Evolutionary conservation across 2,113 vertebrate genomes (phyloP), one percentile per base, ranked within the genome.

Genomic region (Smithornis capensis): DNA sequence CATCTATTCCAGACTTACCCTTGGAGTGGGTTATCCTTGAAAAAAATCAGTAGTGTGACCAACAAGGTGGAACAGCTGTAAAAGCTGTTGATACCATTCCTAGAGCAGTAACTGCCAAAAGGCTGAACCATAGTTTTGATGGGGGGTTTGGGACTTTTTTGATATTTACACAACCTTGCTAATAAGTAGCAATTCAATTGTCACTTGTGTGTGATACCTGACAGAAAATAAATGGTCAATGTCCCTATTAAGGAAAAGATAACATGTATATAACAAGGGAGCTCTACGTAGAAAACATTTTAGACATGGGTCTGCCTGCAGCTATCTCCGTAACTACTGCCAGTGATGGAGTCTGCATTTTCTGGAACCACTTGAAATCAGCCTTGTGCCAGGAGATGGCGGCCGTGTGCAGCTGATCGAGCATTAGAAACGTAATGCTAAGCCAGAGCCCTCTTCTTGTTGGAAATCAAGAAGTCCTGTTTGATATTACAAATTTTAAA

Each of bases 341-440:
- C 25, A 3, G 14, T 27, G 49, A 6, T 3, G 25, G 37, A 52
- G 9, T 5, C 42, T 17, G 33, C 14, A 1, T 12, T 28, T 47
- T 25, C 18, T 12, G 45, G 44, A 35, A 17, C 14, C 10, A 1
- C 4, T 0, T 8, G 42, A 62, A 60, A 63, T 88, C 47, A 50
- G 42, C 42, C 21, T 65, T 42, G 31, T 86, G 56, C 96, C 97
- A 87, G 94, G 44, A 93, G 96, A 53, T 96, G 96, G 96, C 96
- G 49, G 92, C 65, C 56, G 5, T 80, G 82, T 53, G 52, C 87
- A 64, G 38, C 83, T 56, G 52, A 76, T 68, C 0, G 14, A 29
- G 31, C 45, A 2, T 8, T 17, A 6, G 19, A n/a, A 44, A 19
- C 24, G 10, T 4, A 0, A 7, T 9, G 19, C 38, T 4, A 59